Base-by-base conservation (phyloP, 1,140 invertebrate species). In the Leptonema lineaticorne region DNA sequence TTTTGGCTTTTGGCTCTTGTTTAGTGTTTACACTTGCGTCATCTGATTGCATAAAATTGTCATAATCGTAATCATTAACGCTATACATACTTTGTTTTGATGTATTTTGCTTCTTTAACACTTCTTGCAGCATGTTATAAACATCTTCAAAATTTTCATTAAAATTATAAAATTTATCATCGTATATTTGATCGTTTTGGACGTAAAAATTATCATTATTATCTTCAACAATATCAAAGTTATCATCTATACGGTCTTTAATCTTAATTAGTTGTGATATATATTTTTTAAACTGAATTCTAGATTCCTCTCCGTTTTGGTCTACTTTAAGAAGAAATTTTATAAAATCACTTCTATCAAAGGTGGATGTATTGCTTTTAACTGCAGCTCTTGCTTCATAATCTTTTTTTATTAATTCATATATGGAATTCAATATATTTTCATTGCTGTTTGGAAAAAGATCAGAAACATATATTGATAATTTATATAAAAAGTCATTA, bases 201-300 rank as follows among this genome's bases (percentile, higher is more conserved):
- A 33, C 2, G 16, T 16, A 59, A 28, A 11, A n/a, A 16, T 59
- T 57, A 26, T 63, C 33, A 24, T 24, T 45, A 29, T 63, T 37
- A 69, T 69, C 68, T 45, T 69, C 68, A 11, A 68, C 67, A 30
- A 57, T 68, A 41, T 68, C 67, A 22, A 64, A 69, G 64, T 63
- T 46, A 37, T 69, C 67, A 37, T 69, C 62, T 2, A 59, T 59
- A 14, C 45, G 29, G n/a, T 33, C 29, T n/a, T 14, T 53, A n/a
- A n/a, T 37, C 20, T 64, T 50, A 18, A 64, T 16, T 33, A 64
- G 50, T 20, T 30, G 26, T 9, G 11, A 50, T 16, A 64, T 7
- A 50, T 64, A 64, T 45, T 50, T 28, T 50, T 64, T 64, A 14
- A 64, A 64, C 18, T 45, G 41, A 14, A 64, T 24, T 26, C 50